Percentiles rank a stretch among this genome's conserved stretches.
These are phyloP conservation scores for Augiades crinisus DNA, from an alignment of 2,888 invertebrate species.

Conservation along the genomic window DNA sequence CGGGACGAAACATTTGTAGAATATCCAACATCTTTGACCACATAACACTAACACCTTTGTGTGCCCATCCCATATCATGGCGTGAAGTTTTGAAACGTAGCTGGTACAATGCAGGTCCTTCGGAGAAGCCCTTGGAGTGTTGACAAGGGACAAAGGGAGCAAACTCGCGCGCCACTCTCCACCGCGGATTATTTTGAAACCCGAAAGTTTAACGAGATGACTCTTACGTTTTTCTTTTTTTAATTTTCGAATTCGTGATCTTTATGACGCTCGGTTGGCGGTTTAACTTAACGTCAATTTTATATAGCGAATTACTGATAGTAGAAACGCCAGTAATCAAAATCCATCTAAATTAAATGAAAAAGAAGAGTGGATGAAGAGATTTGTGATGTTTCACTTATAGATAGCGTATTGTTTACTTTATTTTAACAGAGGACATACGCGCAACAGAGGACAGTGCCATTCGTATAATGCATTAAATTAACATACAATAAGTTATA, in stretches of 20 bases:
- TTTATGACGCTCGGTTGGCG: too few species aligned
- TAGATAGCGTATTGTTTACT: too few species aligned
- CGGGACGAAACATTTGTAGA: neutral
- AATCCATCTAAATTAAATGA: too few species aligned
- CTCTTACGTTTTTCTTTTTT: conserved; percentile 37
- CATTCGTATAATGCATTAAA: too few species aligned
- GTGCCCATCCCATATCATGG: conserved; percentile 33
- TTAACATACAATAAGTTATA: too few species aligned
- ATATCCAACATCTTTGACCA: neutral
- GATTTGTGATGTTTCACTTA: too few species aligned
- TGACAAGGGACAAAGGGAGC: conserved; percentile 68
- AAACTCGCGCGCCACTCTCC: conserved; percentile 57
- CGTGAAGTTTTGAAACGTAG: conserved; percentile 69
- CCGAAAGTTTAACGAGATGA: conserved; percentile 65
- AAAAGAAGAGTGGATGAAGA: too few species aligned
- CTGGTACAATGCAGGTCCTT: conserved; percentile 56
- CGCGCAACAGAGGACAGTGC: too few species aligned
- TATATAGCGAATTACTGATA: neutral
- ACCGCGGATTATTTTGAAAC: conserved; percentile 66
- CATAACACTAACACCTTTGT: conserved; percentile 8
- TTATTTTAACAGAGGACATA: too few species aligned
- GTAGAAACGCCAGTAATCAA: too few species aligned
- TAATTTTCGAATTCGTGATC: conserved; percentile 10
- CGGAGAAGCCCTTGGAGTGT: conserved; percentile 69
- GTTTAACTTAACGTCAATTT: too few species aligned